A percentile compares a stretch with the other conserved stretches of the same genome.
Conservation (phyloP, 2,113 vertebrate species). For the Psittacula cyanocephala region DNA sequence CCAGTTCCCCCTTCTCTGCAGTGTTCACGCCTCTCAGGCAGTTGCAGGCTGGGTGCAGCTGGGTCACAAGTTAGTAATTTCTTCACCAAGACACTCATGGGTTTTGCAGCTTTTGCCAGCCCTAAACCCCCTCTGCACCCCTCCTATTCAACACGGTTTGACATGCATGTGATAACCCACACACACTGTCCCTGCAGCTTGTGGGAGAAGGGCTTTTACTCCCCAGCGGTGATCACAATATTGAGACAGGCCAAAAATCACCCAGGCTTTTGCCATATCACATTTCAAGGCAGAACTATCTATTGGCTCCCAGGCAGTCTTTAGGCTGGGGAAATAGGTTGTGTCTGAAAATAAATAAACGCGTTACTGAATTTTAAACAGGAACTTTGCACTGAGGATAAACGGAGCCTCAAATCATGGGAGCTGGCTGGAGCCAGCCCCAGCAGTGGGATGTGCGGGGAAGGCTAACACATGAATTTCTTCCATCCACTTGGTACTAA, state of each 20-base stretch:
- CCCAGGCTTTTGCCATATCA: conserved; percentile 18
- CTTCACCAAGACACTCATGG: neutral
- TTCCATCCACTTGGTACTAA: neutral
- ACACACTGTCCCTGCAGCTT: neutral
- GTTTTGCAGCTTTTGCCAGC: neutral
- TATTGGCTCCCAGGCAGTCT: conserved; percentile 42
- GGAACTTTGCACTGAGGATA: conserved; percentile 27
- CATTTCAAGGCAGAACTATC: conserved; percentile 62
- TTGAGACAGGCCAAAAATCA: conserved; percentile 14
- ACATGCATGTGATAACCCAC: neutral
- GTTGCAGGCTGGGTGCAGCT: neutral
- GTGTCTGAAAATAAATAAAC: neutral
- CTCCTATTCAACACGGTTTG: neutral
- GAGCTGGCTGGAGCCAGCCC: neutral
- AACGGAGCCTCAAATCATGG: conserved; percentile 7
- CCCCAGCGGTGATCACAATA: neutral
- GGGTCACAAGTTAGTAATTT: neutral
- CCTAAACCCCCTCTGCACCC: neutral
- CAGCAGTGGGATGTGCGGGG: neutral
- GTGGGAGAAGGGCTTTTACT: neutral
- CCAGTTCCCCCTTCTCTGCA: neutral
- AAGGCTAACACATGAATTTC: neutral
- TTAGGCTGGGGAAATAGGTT: conserved; percentile 9
- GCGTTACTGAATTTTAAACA: conserved; percentile 9
- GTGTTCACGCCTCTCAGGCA: neutral